phyloP scores from a whole-genome alignment of 2,888 invertebrate genomes.

The Amphipoea lucens region DNA sequence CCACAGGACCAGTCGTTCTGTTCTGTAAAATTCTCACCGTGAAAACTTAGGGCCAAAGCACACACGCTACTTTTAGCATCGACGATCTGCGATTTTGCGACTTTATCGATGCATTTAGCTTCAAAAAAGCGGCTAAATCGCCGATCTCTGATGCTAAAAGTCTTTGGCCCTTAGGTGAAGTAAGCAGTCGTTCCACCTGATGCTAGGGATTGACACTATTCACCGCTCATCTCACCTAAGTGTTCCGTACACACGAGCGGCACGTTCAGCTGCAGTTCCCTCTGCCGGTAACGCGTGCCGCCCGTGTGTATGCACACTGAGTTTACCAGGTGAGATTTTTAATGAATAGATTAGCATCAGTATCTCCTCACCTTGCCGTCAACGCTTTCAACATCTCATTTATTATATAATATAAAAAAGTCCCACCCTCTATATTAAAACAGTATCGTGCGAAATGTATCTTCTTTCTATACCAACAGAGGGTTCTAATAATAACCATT shows the following conservation, averaged over 20 bases:
- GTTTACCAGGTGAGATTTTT: background rate
- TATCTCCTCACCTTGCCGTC: background rate
- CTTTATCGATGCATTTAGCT: no score
- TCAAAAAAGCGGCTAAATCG: no score
- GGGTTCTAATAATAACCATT: slow-evolving; percentile 1
- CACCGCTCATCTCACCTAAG: no score
- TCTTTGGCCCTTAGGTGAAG: no score
- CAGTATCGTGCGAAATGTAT: background rate
- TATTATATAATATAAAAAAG: background rate
- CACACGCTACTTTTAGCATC: no score
- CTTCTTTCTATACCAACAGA: background rate
- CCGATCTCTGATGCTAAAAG: no score
- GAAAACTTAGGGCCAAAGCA: no score
- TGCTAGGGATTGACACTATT: no score
- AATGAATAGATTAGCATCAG: background rate
- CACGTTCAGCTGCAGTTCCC: background rate
- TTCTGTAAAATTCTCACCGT: background rate
- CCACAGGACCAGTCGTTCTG: background rate
- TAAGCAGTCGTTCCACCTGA: no score
- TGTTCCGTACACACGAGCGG: background rate
- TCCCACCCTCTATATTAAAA: background rate
- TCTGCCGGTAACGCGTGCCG: background rate
- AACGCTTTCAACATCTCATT: background rate
- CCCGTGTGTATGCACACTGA: background rate
- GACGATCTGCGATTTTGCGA: no score